Conservation (phyloP, 2,888 invertebrate genomes). For the Patella pellucida region DNA sequence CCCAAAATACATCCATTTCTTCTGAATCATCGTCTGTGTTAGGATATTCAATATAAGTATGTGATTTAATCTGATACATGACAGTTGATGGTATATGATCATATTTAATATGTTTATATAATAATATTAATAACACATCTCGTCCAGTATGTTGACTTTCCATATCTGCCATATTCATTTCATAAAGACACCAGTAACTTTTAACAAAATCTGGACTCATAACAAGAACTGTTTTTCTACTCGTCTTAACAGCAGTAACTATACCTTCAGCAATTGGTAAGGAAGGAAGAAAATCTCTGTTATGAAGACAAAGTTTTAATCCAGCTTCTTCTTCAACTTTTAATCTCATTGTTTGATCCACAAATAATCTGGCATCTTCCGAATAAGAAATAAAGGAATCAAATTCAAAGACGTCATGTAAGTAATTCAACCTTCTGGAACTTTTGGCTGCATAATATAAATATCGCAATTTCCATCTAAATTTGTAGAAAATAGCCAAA, state of each 20-base stretch:
- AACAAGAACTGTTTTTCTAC: conserved; percentile 19
- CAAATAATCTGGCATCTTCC: conserved; percentile 21
- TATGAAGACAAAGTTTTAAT: conserved; percentile 21
- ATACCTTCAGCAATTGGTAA: conserved; percentile 23
- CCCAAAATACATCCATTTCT: too few relatives aligned
- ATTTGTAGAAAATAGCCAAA: conserved; percentile 13
- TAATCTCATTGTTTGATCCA: conserved; percentile 13
- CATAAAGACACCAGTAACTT: neutral
- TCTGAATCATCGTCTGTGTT: too few relatives aligned
- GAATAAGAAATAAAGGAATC: conserved; percentile 26
- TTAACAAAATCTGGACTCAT: neutral
- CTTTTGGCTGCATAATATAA: conserved; percentile 20
- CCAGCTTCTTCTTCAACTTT: conserved; percentile 16
- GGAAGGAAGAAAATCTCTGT: conserved; percentile 26
- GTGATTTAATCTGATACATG: too few relatives aligned
- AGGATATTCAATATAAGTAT: too few relatives aligned
- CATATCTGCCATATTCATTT: conserved; percentile 29
- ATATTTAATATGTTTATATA: conserved; percentile 24
- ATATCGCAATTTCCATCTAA: conserved; percentile 21
- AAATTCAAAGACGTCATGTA: conserved; percentile 14
- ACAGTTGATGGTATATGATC: too few relatives aligned
- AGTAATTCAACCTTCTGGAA: too few relatives aligned
- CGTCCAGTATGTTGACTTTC: conserved; percentile 25
- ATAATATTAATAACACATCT: conserved; percentile 27
- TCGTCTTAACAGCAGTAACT: conserved; percentile 26